Evolutionary conservation across 2,113 vertebrate genomes (phyloP).

Genomic region (Antigone vipio): DNA sequence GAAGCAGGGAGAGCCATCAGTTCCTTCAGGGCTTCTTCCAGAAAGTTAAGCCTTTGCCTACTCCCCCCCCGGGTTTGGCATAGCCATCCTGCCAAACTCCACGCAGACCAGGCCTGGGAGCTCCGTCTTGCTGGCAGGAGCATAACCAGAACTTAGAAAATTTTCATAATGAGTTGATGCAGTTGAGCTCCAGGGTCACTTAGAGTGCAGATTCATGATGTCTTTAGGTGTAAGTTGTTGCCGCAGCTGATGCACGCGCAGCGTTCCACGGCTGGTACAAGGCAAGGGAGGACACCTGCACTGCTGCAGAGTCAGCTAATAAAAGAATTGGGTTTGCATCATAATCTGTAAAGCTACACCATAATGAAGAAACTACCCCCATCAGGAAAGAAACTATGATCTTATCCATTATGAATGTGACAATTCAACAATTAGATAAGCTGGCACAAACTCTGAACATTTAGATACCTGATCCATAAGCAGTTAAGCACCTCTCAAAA

Average conservation of each 20-base stretch:
- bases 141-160: neutral
- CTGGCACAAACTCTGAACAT: neutral
- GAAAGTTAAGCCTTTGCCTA: neutral
- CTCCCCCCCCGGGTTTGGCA: neutral
- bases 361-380: neutral
- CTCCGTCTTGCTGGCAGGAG: neutral
- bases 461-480: neutral
- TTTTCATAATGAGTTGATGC: neutral
- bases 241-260: neutral
- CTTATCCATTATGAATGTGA: neutral
- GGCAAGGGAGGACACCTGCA: neutral
- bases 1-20: neutral
- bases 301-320: neutral
- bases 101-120: neutral
- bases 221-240: neutral
- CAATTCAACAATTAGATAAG: neutral
- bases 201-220: neutral
- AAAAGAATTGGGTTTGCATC: neutral
- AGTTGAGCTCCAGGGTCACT: neutral
- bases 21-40: neutral
- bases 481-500: neutral
- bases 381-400: neutral
- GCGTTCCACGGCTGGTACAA: neutral
- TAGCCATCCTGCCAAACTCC: neutral
- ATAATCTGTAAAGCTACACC: neutral